Conservation (phyloP, 2,797 vertebrate genomes). For the Avahi laniger region DNA sequence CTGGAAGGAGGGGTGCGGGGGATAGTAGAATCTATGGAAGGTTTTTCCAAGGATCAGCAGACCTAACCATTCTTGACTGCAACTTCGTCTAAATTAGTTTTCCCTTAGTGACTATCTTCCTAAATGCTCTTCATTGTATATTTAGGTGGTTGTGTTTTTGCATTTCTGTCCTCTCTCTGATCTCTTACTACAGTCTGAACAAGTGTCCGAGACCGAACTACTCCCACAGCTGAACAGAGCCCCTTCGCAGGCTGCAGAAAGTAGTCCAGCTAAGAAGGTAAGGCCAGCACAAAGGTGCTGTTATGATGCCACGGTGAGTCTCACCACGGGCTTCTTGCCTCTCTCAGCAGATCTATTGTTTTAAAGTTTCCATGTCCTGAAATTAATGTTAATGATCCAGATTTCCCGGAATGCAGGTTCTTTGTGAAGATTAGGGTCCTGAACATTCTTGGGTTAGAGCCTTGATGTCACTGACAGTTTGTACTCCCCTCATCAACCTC, state of each 20-base stretch:
- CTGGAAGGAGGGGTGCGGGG: not conserved
- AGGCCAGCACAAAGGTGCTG: not conserved
- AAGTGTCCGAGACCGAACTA: conserved; percentile 84
- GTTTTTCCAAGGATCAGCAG: not conserved
- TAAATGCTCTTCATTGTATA: not conserved
- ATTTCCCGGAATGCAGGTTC: not conserved
- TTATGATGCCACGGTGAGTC: not conserved
- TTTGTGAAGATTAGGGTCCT: conserved; percentile 57
- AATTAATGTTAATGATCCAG: not conserved
- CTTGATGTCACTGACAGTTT: not conserved
- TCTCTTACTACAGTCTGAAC: conserved; percentile 89
- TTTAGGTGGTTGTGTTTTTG: not conserved
- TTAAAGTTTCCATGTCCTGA: conserved; percentile 54
- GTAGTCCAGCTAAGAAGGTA: conserved; percentile 90
- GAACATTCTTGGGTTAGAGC: not conserved
- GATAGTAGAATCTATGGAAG: not conserved
- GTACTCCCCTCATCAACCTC: not conserved
- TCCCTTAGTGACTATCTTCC: not conserved
- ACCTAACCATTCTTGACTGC: not conserved
- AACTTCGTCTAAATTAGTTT: not conserved
- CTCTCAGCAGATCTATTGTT: conserved; percentile 17
- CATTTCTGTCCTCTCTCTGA: conserved; percentile 56
- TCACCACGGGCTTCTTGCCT: not conserved
- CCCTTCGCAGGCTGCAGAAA: conserved; percentile 86
- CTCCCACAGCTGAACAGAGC: conserved; percentile 83